Base-by-base conservation (phyloP, 2,113 vertebrate species). In the Melanerpes formicivorus region DNA sequence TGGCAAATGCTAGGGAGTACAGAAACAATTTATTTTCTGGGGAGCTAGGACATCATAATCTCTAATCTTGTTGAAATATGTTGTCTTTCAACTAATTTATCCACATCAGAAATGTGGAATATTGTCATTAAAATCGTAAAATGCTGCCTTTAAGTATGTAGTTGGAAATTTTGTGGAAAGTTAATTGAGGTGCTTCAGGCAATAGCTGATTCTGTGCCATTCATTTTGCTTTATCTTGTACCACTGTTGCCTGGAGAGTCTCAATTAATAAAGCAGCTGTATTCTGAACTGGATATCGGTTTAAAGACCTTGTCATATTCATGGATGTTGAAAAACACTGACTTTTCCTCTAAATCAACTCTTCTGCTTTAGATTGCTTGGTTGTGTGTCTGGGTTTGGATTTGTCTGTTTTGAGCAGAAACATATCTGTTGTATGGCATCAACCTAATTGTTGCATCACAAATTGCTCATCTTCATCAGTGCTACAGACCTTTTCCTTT, bases 111-210 rank as follows among this genome's bases (percentile, higher is more conserved):
- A 95, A 96, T 92, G 58, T 87, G 67, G 90, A 95, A 59, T 90
- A 80, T 93, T 95, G 93, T 96, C 88, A 90, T 95, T 97, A 92
- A 85, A 96, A 95, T 95, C 27, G 86, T 81, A 95, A 97, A 97
- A 95, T 80, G 42, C 50, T 95, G 42, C 96, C 82, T 97, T 94
- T 90, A 94, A 87, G 56, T 95, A 82, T 95, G 67, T 92, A 90
- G 74, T 90, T 95, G 89, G 75, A 94, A 94, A 90, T 95, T 96
- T 93, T 95, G 90, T 96, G 95, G 88, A 77, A 73, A 96, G 86
- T 91, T 97, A 97, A 97, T 96, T 96, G 95, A 96, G 86, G 59
- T 96, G 84, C 95, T 96, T 95, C 90, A 93, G 96, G 93, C 92
- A 88, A 77, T 52, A 77, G 77, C 4, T 3, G 70, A 90, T 93